Evolutionary conservation across 2,113 vertebrate genomes (phyloP).

Genomic region (Enhydra lutris): DNA sequence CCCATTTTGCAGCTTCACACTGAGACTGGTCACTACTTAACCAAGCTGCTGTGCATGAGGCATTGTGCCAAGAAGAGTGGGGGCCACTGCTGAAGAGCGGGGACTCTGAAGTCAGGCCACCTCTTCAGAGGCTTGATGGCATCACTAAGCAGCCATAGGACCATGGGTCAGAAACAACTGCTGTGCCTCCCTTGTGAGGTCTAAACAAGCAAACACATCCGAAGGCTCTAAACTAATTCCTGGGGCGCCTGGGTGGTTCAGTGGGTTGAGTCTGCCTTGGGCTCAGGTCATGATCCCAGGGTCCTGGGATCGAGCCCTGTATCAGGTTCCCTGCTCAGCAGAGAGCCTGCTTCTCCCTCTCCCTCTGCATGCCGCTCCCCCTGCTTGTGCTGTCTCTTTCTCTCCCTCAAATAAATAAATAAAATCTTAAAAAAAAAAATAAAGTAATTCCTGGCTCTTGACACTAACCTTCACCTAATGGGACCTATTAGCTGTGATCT

Average conservation of each 20-base stretch:
- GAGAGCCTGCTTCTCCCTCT: no score
- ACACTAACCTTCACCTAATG: no score
- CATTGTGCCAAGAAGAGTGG: neutral
- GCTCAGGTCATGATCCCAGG: no score
- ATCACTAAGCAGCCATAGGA: neutral
- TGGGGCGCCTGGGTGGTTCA: no score
- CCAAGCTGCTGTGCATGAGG: neutral
- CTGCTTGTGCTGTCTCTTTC: no score
- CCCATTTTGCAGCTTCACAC: neutral
- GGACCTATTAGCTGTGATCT: neutral
- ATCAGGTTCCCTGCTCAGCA: no score
- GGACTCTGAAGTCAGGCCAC: neutral
- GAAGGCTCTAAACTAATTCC: neutral
- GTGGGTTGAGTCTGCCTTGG: no score
- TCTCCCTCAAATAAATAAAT: no score
- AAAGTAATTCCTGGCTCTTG: neutral
- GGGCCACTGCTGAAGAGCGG: fast-evolving
- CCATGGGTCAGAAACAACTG: neutral
- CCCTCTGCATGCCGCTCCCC: no score
- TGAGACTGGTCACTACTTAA: neutral
- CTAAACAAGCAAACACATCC: neutral
- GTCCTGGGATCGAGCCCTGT: no score
- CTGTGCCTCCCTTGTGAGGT: neutral
- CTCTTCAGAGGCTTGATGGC: neutral
- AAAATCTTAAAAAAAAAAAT: no score